A percentile compares a stretch with the other conserved stretches of the same genome.
Evolutionary conservation across 2,113 vertebrate genomes (phyloP).

Genomic region (Campylomormyrus tamandua): DNA sequence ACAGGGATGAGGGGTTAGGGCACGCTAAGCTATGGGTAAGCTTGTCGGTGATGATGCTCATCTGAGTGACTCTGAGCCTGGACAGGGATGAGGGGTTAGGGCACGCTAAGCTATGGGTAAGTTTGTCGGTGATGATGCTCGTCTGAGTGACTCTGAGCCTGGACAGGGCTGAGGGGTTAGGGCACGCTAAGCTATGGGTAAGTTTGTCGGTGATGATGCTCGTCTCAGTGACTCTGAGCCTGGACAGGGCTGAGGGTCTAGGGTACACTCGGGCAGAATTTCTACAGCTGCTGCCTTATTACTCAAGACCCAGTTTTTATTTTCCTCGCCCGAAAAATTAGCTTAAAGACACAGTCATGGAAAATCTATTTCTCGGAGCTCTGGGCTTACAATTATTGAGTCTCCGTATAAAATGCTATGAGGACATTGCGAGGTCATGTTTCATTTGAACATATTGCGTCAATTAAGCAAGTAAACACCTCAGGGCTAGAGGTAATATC

Average conservation of each 20-base stretch:
- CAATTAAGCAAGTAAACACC: background rate
- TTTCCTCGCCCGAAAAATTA: slow-evolving; percentile 43
- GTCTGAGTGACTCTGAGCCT: slow-evolving; percentile 16
- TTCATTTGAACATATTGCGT: background rate
- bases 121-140: background rate
- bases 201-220: background rate
- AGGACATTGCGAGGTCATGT: slow-evolving; percentile 30
- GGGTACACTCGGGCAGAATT: slow-evolving; percentile 38
- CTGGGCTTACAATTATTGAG: slow-evolving; percentile 54
- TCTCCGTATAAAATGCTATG: slow-evolving; percentile 48
- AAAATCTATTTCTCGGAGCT: slow-evolving; percentile 46
- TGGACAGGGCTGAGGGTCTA: slow-evolving; percentile 15
- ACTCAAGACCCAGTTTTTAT: slow-evolving; percentile 44
- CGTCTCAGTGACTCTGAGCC: background rate
- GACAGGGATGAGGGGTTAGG: background rate
- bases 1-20: slow-evolving; percentile 23
- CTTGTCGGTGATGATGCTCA: background rate
- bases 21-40: background rate
- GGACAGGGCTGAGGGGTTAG: slow-evolving; percentile 21
- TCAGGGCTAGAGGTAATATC: background rate
- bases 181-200: slow-evolving; percentile 31
- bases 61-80: background rate
- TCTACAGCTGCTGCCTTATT: slow-evolving; percentile 39
- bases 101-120: background rate
- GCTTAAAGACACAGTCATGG: slow-evolving; percentile 37